These are phyloP conservation scores for Taxidea taxus DNA, from an alignment of 2,113 vertebrate species.

Conservation along the genomic window DNA sequence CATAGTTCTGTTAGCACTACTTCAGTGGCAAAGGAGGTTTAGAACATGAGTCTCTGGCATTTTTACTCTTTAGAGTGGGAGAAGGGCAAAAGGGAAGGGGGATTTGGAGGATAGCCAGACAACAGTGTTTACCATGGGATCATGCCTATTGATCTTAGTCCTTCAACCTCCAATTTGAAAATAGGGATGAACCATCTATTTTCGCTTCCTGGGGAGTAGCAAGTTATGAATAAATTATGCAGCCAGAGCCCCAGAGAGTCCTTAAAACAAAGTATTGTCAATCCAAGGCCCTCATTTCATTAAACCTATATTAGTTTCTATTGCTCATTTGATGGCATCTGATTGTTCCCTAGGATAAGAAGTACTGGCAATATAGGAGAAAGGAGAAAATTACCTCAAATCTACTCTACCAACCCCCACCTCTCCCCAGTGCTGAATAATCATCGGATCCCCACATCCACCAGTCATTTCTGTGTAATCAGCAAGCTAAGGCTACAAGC, in stretches of 20 bases:
- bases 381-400: not conserved
- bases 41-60: not conserved
- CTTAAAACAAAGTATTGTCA: conserved; percentile 56
- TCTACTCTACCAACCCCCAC: not conserved
- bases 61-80: not conserved
- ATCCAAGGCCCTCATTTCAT: conserved; percentile 48
- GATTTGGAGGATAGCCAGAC: not conserved
- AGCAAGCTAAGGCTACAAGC: not conserved
- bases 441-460: not conserved
- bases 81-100: not conserved
- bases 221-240: conserved; percentile 63
- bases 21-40: not conserved
- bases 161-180: conserved; percentile 51
- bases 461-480: not conserved
- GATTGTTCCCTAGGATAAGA: conserved; percentile 21
- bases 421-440: not conserved
- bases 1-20: not conserved
- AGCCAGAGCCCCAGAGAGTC: conserved; percentile 38
- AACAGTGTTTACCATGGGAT: not conserved
- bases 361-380: not conserved
- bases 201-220: conserved; percentile 48
- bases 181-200: conserved; percentile 62
- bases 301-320: conserved; percentile 56
- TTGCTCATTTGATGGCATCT: conserved; percentile 37
- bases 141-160: conserved; percentile 48